Conservation (phyloP, 2,113 vertebrate genomes). For the Platycercus adscitus region DNA sequence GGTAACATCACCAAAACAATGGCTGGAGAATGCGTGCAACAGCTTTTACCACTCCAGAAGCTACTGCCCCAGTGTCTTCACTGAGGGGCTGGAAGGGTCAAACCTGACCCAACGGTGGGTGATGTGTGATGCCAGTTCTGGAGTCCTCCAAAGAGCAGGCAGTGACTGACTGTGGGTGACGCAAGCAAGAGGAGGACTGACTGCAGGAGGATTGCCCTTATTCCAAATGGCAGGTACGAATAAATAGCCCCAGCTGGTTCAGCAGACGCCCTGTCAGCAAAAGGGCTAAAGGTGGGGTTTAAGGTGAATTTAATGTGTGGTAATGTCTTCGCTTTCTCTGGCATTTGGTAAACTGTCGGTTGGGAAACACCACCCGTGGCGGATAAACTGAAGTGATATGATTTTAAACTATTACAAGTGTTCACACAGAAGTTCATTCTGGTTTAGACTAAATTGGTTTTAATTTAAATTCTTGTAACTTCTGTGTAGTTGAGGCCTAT, state of each 20-base stretch:
- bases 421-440: constrained; percentile 24
- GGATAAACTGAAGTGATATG: not conserved
- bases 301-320: not conserved
- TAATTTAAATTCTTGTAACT: constrained; percentile 44
- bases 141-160: not conserved
- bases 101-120: not conserved
- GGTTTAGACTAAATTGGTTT: constrained; percentile 40
- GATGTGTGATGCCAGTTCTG: not conserved
- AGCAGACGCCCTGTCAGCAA: not conserved
- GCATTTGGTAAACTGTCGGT: not conserved
- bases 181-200: not conserved
- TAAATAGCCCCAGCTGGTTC: not conserved
- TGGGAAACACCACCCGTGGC: not conserved
- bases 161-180: not conserved
- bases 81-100: not conserved
- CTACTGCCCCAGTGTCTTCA: constrained; percentile 15
- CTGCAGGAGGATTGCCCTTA: rapidly evolving
- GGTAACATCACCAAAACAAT: constrained; percentile 51
- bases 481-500: not conserved
- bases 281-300: not conserved
- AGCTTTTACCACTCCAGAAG: constrained; percentile 37
- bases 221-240: not conserved
- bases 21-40: constrained; percentile 4
- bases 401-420: not conserved
- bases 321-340: not conserved